Base-by-base conservation (phyloP, 2,888 invertebrate species). In the Lathronympha strigana region DNA sequence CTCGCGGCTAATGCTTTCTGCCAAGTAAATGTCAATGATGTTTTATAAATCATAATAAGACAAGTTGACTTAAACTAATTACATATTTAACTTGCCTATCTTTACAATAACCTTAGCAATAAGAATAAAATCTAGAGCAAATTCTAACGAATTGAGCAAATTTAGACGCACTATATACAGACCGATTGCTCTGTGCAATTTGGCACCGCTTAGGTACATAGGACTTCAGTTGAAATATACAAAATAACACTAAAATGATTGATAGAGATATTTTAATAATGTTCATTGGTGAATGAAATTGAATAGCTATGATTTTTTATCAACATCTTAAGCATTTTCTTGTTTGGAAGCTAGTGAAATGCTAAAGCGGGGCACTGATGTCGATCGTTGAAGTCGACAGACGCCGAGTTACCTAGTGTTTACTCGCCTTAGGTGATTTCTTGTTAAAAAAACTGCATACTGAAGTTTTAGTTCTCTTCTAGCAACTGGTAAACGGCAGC, bases 151-250 rank as follows among this genome's bases (percentile, higher is more conserved):
- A 78, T 87, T 87, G 86, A 86, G 86, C 86, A 87, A 86, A 81
- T 83, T 82, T 79, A 70, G 72, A 74, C 71, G 68, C 57, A 55
- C 47, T 70, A 72, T 75, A 71, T 78, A 77, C 73, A 76, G 71
- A 67, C 67, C 67, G 47, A 58, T 62, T 43, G 69, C 67, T 66
- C 60, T 47, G 55, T 69, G 68, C 50, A 74, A 73, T 78, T 88
- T 88, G 88, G 90, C 90, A 87, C 88, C 90, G 76, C 71, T 85
- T 86, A 90, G 90, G 90, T 90, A 90, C 90, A 83, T 82, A 74
- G 83, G 88, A 86, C 86, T 84, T 82, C 73, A 64, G 71, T 77
- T 73, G 72, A 77, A 81, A 82, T 85, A 71, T 82, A 84, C 83
- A 86, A 75, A 76, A 70, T 80, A 80, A 73, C 74, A 68, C 71